These are phyloP conservation scores for Ormyrus nitidulus DNA, from an alignment of 2,888 invertebrate genomes.

Conservation along the genomic window DNA sequence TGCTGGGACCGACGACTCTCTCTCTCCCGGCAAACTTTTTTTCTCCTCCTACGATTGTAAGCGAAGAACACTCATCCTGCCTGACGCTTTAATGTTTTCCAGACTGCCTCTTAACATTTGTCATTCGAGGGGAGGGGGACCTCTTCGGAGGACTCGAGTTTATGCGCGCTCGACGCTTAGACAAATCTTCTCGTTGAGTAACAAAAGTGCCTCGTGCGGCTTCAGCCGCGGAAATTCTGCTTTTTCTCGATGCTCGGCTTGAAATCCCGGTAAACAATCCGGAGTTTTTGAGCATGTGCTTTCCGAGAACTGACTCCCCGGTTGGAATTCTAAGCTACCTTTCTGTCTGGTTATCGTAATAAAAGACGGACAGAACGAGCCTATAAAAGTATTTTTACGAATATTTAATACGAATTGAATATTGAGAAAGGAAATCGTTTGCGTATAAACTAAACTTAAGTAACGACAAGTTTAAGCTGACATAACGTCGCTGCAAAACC, in stretches of 20 bases:
- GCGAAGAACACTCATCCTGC: constrained; percentile 43
- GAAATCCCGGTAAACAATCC: constrained; percentile 27
- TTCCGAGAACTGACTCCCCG: too few species aligned
- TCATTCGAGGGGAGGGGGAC: constrained; percentile 44
- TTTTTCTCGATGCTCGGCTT: constrained; percentile 6
- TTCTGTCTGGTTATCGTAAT: too few species aligned
- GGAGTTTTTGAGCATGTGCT: neutral
- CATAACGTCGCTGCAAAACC: too few species aligned
- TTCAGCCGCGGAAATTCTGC: constrained; percentile 5
- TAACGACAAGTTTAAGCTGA: too few species aligned
- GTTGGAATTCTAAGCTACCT: too few species aligned
- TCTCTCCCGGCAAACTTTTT: neutral
- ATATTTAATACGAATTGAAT: too few species aligned
- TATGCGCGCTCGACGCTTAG: constrained; percentile 30
- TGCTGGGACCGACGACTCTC: neutral
- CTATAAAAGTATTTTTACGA: too few species aligned
- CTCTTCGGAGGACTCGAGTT: constrained; percentile 44
- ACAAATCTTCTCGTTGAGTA: constrained; percentile 49
- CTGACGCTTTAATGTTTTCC: constrained; percentile 55
- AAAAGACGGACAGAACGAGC: too few species aligned
- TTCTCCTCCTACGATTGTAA: constrained; percentile 35
- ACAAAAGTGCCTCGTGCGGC: constrained; percentile 42
- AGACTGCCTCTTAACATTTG: constrained; percentile 55
- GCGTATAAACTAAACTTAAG: too few species aligned
- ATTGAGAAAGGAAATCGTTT: too few species aligned